These are phyloP conservation scores for Phortica okadai DNA, from an alignment of 2,888 invertebrate genomes.

Conservation along the genomic window DNA sequence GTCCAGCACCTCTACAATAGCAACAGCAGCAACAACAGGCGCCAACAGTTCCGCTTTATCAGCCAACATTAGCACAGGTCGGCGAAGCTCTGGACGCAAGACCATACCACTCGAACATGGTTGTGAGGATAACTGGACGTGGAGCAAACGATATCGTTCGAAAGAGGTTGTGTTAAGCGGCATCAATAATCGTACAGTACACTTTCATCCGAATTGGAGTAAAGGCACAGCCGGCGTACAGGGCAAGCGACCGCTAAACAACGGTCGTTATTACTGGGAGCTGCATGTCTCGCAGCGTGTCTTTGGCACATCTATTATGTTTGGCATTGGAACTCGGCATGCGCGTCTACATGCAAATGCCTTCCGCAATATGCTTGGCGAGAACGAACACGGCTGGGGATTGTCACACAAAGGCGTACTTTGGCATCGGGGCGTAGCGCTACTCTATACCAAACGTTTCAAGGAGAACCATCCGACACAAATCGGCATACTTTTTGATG, in stretches of 20 bases:
- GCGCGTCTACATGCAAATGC: conserved; percentile 82
- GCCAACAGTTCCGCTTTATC: conserved; percentile 43
- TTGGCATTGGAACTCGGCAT: conserved; percentile 80
- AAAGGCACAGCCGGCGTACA: conserved; percentile 85
- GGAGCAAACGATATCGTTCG: conserved; percentile 80
- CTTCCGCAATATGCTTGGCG: conserved; percentile 84
- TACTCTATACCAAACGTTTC: conserved; percentile 82
- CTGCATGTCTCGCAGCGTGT: conserved; percentile 81
- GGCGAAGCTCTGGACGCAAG: not conserved
- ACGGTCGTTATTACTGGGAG: conserved; percentile 83
- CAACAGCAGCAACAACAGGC: conserved; percentile 15
- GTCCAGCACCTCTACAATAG: conserved; percentile 9
- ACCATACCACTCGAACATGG: conserved; percentile 74
- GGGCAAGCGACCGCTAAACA: conserved; percentile 82
- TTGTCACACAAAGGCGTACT: conserved; percentile 84
- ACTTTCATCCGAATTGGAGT: conserved; percentile 87
- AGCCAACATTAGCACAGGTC: conserved; percentile 4
- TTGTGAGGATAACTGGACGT: conserved; percentile 83
- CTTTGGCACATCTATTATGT: conserved; percentile 87
- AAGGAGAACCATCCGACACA: conserved; percentile 83
- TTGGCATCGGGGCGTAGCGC: conserved; percentile 82
- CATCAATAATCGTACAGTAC: conserved; percentile 79
- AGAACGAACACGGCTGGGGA: conserved; percentile 84
- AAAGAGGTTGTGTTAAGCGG: conserved; percentile 80
- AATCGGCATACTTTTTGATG: conserved; percentile 83